These are phyloP conservation scores for Luscinia megarhynchos DNA, from an alignment of 2,797 vertebrate species.

Conservation along the genomic window DNA sequence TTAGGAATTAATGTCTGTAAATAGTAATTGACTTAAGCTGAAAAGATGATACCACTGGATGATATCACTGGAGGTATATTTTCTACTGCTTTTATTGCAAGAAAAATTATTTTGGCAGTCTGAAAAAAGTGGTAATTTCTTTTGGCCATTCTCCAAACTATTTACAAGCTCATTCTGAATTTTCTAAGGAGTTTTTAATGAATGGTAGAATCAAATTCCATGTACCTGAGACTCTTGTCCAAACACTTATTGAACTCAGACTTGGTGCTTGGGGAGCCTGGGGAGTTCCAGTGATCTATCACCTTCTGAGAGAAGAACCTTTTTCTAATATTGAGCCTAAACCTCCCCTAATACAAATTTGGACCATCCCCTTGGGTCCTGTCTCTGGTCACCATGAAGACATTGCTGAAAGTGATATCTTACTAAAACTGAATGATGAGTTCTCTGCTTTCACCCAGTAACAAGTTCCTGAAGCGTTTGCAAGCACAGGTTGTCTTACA, in stretches of 20 bases:
- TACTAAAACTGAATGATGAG: not conserved
- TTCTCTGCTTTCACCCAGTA: not conserved
- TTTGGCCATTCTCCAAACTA: not conserved
- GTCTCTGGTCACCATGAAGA: not conserved
- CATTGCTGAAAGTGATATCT: not conserved
- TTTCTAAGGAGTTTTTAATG: not conserved
- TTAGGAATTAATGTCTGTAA: not conserved
- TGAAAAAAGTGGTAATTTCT: not conserved
- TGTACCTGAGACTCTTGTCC: not conserved
- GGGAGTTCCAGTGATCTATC: rapidly evolving
- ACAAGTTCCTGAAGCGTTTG: not conserved
- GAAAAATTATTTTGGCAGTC: not conserved
- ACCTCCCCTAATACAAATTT: not conserved
- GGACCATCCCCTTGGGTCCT: too few relatives aligned
- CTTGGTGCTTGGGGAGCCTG: not conserved
- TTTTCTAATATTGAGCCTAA: not conserved
- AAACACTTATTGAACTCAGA: not conserved
- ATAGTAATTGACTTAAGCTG: not conserved
- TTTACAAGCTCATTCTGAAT: not conserved
- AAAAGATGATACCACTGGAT: not conserved
- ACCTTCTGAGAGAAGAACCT: not conserved
- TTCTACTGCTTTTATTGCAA: not conserved
- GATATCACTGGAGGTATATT: not conserved
- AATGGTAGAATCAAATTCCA: not conserved
- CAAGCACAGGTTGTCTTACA: not conserved